phyloP scores from a whole-genome alignment of 2,113 vertebrate species.

The Elephantulus edwardii region DNA sequence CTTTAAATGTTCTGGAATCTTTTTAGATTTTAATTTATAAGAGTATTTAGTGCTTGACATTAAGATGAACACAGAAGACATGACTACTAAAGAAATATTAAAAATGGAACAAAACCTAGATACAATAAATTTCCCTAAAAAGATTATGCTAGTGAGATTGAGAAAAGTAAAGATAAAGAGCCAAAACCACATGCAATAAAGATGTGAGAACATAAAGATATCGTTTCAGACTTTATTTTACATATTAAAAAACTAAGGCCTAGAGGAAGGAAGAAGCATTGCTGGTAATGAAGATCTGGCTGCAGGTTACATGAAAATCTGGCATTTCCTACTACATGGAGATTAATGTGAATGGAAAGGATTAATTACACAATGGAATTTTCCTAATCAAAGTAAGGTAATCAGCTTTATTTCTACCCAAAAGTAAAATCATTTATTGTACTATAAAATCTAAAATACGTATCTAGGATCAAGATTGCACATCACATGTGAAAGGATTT shows the following conservation, averaged over 20 bases:
- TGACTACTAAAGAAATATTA: background rate
- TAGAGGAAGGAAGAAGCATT: background rate
- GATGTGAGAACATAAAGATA: background rate
- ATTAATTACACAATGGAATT: background rate
- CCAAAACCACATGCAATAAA: background rate
- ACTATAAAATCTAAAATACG: background rate
- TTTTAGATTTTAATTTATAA: constrained; percentile 50
- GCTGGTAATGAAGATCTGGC: background rate
- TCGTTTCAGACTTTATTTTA: background rate
- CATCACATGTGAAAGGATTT: background rate
- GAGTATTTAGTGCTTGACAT: background rate
- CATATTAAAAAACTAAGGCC: background rate
- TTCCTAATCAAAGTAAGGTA: background rate
- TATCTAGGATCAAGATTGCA: background rate
- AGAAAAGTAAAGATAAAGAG: constrained; percentile 5
- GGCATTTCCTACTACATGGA: background rate
- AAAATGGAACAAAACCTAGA: background rate
- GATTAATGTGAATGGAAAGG: background rate
- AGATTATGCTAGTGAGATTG: background rate
- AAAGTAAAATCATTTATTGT: background rate
- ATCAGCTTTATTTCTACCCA: background rate
- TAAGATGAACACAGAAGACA: constrained; percentile 7
- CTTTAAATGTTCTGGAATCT: background rate
- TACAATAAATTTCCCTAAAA: background rate
- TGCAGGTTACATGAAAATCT: background rate